Evolutionary conservation across 2,797 vertebrate genomes (phyloP).

Genomic region (Fratercula arctica): DNA sequence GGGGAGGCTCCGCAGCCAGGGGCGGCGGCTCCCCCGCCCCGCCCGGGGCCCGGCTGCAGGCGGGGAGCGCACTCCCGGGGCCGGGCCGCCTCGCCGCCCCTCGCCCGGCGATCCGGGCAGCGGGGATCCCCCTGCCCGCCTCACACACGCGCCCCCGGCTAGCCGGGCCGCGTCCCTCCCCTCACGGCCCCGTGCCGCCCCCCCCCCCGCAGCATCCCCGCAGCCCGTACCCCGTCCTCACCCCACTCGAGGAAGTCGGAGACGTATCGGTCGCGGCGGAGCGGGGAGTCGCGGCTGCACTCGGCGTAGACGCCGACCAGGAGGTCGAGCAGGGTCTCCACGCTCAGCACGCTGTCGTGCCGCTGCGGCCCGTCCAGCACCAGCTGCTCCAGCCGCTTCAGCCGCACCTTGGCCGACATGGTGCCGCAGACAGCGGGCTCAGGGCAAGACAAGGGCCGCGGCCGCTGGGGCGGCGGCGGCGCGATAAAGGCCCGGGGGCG

Average conservation of each 20-base stretch:
- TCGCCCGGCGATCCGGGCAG: background rate
- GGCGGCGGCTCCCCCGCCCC: background rate
- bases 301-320: slow-evolving; percentile 90
- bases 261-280: slow-evolving; percentile 92
- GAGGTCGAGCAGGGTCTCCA: slow-evolving; percentile 94
- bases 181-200: no score
- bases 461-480: background rate
- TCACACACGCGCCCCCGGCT: background rate
- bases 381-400: slow-evolving; percentile 94
- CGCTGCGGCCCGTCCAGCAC: slow-evolving; percentile 86
- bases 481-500: background rate
- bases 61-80: background rate
- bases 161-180: background rate
- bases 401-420: slow-evolving; percentile 93
- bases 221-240: slow-evolving; percentile 50
- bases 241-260: slow-evolving; percentile 96
- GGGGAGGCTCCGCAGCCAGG: slow-evolving; percentile 23
- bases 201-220: background rate
- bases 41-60: background rate
- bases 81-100: background rate
- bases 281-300: slow-evolving; percentile 83
- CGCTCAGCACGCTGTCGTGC: slow-evolving; percentile 83
- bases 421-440: slow-evolving; percentile 58
- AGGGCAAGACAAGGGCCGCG: background rate
- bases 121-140: background rate